Conservation (phyloP, 2,113 vertebrate genomes). For the Cebus imitator region DNA sequence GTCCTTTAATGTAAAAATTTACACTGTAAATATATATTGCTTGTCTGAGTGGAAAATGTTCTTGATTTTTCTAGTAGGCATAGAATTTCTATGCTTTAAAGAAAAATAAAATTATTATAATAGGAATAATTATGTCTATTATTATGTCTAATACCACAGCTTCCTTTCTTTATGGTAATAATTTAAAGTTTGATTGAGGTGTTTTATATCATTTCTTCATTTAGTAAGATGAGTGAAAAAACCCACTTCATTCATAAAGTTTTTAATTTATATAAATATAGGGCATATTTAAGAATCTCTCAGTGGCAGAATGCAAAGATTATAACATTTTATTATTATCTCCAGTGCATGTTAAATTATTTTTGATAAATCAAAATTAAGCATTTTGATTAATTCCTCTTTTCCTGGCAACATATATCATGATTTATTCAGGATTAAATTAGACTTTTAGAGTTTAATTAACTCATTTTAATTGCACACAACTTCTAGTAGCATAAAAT, state of each 20-base stretch:
- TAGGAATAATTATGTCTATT: not conserved
- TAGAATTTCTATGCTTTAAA: not conserved
- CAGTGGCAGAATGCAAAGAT: not conserved
- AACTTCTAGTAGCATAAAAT: slow-evolving; percentile 33
- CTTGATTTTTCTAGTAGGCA: not conserved
- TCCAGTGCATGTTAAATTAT: slow-evolving; percentile 37
- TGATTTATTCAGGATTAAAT: slow-evolving; percentile 52
- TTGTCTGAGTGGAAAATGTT: not conserved
- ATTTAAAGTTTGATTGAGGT: not conserved
- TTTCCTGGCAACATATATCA: slow-evolving; percentile 54
- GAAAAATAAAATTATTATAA: not conserved
- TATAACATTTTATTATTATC: slow-evolving; percentile 45
- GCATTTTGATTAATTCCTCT: slow-evolving; percentile 35
- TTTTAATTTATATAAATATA: slow-evolving; percentile 37
- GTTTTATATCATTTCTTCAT: not conserved
- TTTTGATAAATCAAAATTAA: slow-evolving; percentile 65
- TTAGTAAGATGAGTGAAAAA: not conserved
- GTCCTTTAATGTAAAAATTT: not conserved
- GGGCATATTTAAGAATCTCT: not conserved
- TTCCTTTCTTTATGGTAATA: not conserved
- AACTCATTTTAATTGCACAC: slow-evolving; percentile 43
- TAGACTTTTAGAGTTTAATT: slow-evolving; percentile 65
- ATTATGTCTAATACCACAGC: not conserved
- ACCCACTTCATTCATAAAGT: not conserved
- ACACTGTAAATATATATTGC: not conserved